These are phyloP conservation scores for Psammodynastes pulverulentus DNA, from an alignment of 2,113 vertebrate species.

Conservation along the genomic window DNA sequence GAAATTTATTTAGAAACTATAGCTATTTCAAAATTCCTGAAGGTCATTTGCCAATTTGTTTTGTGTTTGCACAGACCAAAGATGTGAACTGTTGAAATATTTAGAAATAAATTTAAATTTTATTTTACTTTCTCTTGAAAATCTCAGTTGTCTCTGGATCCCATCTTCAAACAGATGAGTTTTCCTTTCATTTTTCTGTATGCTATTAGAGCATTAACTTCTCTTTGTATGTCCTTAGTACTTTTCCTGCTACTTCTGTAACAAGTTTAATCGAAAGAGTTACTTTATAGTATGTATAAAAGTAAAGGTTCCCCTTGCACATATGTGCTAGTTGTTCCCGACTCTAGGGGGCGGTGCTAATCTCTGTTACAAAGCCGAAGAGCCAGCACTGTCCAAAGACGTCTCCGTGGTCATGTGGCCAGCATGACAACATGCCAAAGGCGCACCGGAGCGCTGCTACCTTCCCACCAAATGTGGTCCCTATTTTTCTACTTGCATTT, in stretches of 20 bases:
- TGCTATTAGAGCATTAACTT: not conserved
- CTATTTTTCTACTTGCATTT: no score
- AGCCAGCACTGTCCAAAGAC: no score
- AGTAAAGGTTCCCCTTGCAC: no score
- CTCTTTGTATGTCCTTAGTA: not conserved
- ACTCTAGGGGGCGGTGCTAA: no score
- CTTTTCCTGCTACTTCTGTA: not conserved
- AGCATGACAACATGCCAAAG: no score
- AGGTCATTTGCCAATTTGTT: not conserved
- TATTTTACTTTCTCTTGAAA: not conserved
- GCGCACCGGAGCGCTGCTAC: no score
- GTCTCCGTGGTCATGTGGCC: no score
- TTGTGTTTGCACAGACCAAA: not conserved
- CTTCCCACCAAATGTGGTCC: no score
- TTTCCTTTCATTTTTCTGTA: not conserved
- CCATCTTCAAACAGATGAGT: not conserved
- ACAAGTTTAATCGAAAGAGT: not conserved
- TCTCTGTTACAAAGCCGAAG: no score
- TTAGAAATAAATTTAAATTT: not conserved
- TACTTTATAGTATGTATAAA: not conserved
- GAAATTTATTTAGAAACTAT: slow-evolving; percentile 17
- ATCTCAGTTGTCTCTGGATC: not conserved
- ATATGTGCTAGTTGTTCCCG: no score
- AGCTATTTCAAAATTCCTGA: slow-evolving; percentile 9
- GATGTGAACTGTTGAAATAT: not conserved